phyloP scores from a whole-genome alignment of 2,113 vertebrate species.

The Phyllostomus hastatus region DNA sequence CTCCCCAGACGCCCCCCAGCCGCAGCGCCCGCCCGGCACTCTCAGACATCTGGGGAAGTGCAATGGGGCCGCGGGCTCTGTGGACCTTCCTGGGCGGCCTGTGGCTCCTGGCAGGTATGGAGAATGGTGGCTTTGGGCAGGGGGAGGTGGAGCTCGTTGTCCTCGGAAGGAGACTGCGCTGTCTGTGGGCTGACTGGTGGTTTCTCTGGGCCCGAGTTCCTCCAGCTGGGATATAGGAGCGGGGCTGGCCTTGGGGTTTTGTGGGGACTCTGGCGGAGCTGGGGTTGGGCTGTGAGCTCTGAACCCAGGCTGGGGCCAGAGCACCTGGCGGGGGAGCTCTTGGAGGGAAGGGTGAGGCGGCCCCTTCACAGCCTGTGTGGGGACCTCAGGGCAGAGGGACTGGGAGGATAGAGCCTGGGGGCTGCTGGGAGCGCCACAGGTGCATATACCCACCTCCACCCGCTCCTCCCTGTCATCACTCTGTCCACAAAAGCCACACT shows the following conservation, averaged over 20 bases:
- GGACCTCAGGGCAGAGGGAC: background rate
- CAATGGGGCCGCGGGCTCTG: constrained; percentile 76
- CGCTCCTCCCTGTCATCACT: background rate
- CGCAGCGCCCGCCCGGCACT: background rate
- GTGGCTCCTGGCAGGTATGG: constrained; percentile 83
- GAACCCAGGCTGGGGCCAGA: background rate
- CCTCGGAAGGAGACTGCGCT: background rate
- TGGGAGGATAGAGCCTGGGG: background rate
- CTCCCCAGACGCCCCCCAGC: background rate
- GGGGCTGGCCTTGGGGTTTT: background rate
- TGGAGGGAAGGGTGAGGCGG: background rate
- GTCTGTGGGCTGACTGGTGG: background rate
- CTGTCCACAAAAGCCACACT: background rate
- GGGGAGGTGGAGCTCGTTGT: background rate
- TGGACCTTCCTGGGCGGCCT: constrained; percentile 76
- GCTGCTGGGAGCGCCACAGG: background rate
- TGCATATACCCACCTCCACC: rapidly evolving
- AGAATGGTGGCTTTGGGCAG: background rate
- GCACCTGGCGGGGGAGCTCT: background rate
- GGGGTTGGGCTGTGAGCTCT: background rate
- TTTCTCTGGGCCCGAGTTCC: background rate
- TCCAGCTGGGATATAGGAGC: background rate
- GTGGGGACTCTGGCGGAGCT: background rate
- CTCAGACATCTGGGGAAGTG: constrained; percentile 62
- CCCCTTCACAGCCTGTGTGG: background rate